Evolutionary conservation across 2,797 vertebrate species (phyloP).

Genomic region (Fringilla coelebs): DNA sequence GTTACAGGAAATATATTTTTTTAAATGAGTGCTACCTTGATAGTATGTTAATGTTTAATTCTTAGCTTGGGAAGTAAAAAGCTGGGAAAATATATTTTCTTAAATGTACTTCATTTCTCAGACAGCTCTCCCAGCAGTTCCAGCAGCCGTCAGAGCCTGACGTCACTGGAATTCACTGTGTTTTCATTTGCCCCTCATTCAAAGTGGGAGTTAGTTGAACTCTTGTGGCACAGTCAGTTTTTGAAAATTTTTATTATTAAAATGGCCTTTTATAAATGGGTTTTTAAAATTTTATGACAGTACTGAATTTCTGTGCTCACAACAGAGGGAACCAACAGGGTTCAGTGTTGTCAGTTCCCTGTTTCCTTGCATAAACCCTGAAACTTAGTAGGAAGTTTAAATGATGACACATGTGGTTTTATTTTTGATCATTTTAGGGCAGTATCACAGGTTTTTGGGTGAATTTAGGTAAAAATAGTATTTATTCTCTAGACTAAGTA

Average conservation of each 20-base stretch:
- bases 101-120: background rate
- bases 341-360: background rate
- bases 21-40: background rate
- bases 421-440: background rate
- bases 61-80: background rate
- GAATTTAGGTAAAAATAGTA: background rate
- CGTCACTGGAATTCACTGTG: fast-evolving
- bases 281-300: background rate
- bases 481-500: background rate
- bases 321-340: background rate
- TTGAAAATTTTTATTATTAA: background rate
- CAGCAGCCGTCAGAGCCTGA: background rate
- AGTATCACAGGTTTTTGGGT: background rate
- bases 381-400: background rate
- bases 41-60: background rate
- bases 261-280: background rate
- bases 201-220: background rate
- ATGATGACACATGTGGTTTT: background rate
- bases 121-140: background rate
- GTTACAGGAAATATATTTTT: background rate
- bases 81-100: background rate
- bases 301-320: background rate
- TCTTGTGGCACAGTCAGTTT: background rate
- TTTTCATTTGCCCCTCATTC: background rate
- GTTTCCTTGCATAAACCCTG: background rate